A percentile compares a stretch with the other conserved stretches of the same genome.
Evolutionary conservation across 2,888 invertebrate species (phyloP).

Genomic region (Ephialtes manifestator): DNA sequence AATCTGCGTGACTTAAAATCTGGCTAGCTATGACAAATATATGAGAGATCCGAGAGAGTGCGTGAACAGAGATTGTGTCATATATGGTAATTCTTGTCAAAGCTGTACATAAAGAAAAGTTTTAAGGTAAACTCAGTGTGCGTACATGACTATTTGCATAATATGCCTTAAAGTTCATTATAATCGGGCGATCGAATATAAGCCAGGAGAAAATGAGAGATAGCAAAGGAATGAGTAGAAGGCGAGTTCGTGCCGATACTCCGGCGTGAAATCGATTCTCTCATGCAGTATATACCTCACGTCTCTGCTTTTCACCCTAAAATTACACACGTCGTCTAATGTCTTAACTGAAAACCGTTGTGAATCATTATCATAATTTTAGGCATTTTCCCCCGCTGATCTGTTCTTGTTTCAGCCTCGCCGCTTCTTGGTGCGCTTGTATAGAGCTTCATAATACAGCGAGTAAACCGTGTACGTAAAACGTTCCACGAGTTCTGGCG

Average conservation of each 20-base stretch:
- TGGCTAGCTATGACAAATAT: too few relatives aligned
- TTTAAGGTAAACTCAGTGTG: conserved; percentile 47
- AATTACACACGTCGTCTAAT: conserved; percentile 85
- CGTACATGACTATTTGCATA: conserved; percentile 77
- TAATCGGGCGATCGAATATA: conserved; percentile 71
- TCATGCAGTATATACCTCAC: conserved; percentile 78
- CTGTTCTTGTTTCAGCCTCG: conserved; percentile 75
- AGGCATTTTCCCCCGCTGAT: conserved; percentile 79
- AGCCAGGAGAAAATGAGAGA: conserved; percentile 35
- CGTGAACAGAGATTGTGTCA: too few relatives aligned
- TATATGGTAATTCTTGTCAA: conserved; percentile 46
- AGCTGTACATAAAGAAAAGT: conserved; percentile 53
- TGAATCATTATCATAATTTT: conserved; percentile 86
- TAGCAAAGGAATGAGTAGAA: conserved; percentile 67
- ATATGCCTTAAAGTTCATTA: conserved; percentile 83
- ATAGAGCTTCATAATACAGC: conserved; percentile 34
- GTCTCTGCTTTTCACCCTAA: conserved; percentile 80
- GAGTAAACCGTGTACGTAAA: conserved; percentile 18
- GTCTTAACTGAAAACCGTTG: conserved; percentile 85
- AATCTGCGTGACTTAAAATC: too few relatives aligned
- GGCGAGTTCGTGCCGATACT: conserved; percentile 44
- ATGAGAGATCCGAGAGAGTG: too few relatives aligned
- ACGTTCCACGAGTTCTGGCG: conserved; percentile 60
- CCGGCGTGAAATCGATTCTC: conserved; percentile 71
- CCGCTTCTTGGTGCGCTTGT: conserved; percentile 49